These are phyloP conservation scores for Anguilla rostrata DNA, from an alignment of 2,113 vertebrate species.

Conservation along the genomic window DNA sequence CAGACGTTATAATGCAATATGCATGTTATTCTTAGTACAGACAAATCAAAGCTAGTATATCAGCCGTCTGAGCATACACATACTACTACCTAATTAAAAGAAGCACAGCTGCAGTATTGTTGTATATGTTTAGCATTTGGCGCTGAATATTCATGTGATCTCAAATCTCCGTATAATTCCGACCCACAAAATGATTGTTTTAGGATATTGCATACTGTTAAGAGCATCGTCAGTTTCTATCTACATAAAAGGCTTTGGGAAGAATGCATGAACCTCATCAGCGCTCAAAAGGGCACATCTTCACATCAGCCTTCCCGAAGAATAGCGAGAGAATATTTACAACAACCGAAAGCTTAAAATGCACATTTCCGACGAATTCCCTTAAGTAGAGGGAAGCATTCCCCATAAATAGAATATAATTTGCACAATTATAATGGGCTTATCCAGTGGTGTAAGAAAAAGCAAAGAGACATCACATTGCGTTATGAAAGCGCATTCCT, in stretches of 20 bases:
- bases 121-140: neutral
- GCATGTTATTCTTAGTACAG: neutral
- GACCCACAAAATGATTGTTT: neutral
- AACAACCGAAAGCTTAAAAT: neutral
- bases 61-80: neutral
- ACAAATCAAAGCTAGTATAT: neutral
- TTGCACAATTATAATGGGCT: neutral
- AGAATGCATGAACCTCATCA: neutral
- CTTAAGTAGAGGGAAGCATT: neutral
- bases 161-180: neutral
- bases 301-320: neutral
- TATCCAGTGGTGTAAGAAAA: neutral
- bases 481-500: slow-evolving; percentile 2
- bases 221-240: neutral
- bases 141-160: neutral
- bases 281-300: neutral
- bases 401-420: neutral
- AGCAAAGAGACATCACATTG: neutral
- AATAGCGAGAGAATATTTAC: neutral
- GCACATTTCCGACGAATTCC: neutral
- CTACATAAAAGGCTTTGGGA: neutral
- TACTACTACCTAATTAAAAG: slow-evolving; percentile 1
- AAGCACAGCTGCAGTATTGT: neutral
- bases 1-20: neutral
- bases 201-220: neutral